Conservation (phyloP, 1,140 invertebrate species). For the Drosophila ohnishii region DNA sequence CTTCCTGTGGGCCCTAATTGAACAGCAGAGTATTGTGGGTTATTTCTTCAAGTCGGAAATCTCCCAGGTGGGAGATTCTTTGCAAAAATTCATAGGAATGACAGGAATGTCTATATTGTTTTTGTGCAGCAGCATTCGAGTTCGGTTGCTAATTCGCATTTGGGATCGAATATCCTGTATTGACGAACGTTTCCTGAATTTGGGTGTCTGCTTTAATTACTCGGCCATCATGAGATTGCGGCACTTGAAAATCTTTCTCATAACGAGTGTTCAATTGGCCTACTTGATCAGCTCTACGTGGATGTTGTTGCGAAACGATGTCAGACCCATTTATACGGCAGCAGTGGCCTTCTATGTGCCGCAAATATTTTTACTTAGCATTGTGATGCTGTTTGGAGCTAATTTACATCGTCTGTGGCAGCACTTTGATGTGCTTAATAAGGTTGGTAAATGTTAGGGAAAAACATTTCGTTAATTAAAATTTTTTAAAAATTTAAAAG, state of each 20-base stretch:
- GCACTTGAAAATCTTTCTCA: conserved; percentile 57
- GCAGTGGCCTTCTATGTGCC: conserved; percentile 76
- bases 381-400: conserved; percentile 67
- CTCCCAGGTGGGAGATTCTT: conserved; percentile 69
- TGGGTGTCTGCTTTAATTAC: conserved; percentile 72
- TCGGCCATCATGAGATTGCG: conserved; percentile 63
- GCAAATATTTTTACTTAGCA: conserved; percentile 70
- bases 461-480: no score
- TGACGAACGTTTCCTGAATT: conserved; percentile 53
- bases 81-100: conserved; percentile 77
- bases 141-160: conserved; percentile 53
- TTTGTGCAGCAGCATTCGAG: conserved; percentile 55
- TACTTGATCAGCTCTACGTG: conserved; percentile 68
- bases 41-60: conserved; percentile 80
- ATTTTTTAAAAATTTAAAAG: no score
- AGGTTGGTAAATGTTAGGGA: conserved; percentile 40
- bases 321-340: conserved; percentile 69
- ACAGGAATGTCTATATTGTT: conserved; percentile 73
- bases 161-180: conserved; percentile 61
- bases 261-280: conserved; percentile 47
- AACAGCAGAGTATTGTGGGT: conserved; percentile 77
- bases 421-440: conserved; percentile 67
- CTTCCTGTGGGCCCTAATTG: conserved; percentile 63
- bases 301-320: conserved; percentile 66
- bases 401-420: conserved; percentile 73